Evolutionary conservation across 1,140 invertebrate genomes (phyloP).

Genomic region (Thereuonema tuberculata): DNA sequence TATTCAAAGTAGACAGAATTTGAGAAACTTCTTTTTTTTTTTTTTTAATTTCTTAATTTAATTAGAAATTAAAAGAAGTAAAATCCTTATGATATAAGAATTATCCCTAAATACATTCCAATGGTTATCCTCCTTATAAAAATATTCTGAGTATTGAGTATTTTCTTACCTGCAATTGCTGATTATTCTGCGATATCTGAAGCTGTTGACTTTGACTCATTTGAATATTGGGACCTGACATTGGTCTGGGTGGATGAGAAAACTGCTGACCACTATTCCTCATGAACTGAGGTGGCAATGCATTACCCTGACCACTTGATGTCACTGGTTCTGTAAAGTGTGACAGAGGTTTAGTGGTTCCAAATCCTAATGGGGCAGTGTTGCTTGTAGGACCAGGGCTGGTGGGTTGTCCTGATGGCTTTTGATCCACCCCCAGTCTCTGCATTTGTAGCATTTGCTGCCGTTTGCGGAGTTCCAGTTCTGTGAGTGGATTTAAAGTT

Average conservation of each 20-base stretch:
- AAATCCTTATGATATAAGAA: too few species aligned
- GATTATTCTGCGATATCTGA: slow-evolving; percentile 59
- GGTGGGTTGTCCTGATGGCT: background rate
- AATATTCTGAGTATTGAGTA: too few species aligned
- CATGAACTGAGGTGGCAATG: slow-evolving; percentile 14
- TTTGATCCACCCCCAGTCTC: background rate
- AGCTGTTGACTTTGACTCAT: slow-evolving; percentile 74
- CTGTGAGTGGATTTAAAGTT: background rate
- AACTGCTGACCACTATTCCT: slow-evolving; percentile 13
- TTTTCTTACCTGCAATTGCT: slow-evolving; percentile 43
- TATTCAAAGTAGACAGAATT: too few species aligned
- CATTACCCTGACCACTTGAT: background rate
- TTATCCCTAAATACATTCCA: too few species aligned
- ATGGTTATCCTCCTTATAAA: too few species aligned
- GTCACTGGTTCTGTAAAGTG: background rate
- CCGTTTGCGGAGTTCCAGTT: background rate
- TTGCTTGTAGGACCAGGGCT: background rate
- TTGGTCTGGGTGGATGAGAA: slow-evolving; percentile 14
- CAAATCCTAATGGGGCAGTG: slow-evolving; percentile 4
- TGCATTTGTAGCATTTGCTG: slow-evolving; percentile 5
- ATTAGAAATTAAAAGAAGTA: too few species aligned
- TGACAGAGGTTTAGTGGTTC: background rate
- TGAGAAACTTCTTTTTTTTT: too few species aligned
- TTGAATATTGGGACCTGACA: slow-evolving; percentile 39
- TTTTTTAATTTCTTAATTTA: too few species aligned